These are phyloP conservation scores for Gonioctena quinquepunctata DNA, from an alignment of 1,140 invertebrate species.

Conservation along the genomic window DNA sequence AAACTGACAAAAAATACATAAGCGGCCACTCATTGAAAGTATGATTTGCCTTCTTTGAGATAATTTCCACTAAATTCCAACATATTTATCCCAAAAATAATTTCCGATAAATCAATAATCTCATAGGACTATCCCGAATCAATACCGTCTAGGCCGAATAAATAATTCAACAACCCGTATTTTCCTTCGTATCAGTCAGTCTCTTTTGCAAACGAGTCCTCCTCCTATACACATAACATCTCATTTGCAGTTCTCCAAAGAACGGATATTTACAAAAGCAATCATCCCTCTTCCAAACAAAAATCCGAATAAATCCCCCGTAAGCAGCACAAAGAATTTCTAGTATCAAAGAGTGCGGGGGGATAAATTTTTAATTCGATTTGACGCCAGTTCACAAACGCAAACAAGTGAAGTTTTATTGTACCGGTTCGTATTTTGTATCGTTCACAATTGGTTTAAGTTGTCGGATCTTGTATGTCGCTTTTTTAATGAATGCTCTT, in stretches of 20 bases:
- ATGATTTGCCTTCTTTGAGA: too few relatives aligned
- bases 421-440: conserved; percentile 33
- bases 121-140: too few relatives aligned
- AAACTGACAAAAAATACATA: too few relatives aligned
- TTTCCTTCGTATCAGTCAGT: not conserved
- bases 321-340: conserved; percentile 42
- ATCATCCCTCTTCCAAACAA: conserved; percentile 46
- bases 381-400: conserved; percentile 35
- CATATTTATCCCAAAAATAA: too few relatives aligned
- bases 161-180: not conserved
- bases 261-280: conserved; percentile 48
- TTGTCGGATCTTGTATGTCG: conserved; percentile 42
- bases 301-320: conserved; percentile 47
- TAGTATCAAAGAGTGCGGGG: conserved; percentile 48
- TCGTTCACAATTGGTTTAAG: conserved; percentile 50
- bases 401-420: conserved; percentile 48
- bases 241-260: conserved; percentile 31
- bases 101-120: too few relatives aligned
- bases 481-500: conserved; percentile 43
- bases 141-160: too few relatives aligned
- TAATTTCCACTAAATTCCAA: too few relatives aligned
- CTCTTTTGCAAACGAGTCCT: not conserved
- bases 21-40: too few relatives aligned
- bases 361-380: conserved; percentile 53
- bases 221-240: conserved; percentile 1